Evolutionary conservation across 2,888 invertebrate genomes (phyloP).

Genomic region (Eristalinus aeneus): DNA sequence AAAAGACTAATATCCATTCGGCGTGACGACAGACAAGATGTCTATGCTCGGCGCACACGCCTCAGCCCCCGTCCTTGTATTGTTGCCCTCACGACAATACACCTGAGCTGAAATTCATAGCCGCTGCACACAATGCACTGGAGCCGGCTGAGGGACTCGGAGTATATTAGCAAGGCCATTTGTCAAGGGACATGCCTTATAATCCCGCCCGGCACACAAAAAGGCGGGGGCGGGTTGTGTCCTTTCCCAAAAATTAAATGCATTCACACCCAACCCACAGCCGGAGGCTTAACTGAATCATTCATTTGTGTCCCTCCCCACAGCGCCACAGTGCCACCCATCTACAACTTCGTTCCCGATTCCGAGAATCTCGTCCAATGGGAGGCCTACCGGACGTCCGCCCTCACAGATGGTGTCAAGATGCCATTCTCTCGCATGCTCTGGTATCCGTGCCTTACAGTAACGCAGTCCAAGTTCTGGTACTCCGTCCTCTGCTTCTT

Average conservation of each 20-base stretch:
- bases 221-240: background rate
- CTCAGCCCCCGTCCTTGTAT: background rate
- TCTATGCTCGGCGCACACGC: slow-evolving; percentile 7
- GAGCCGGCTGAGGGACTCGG: background rate
- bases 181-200: slow-evolving; percentile 50
- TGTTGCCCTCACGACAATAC: slow-evolving; percentile 34
- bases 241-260: slow-evolving; percentile 43
- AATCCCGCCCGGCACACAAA: slow-evolving; percentile 50
- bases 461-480: slow-evolving; percentile 80
- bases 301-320: slow-evolving; percentile 9
- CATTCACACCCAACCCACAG: slow-evolving; percentile 14
- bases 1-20: slow-evolving; percentile 45
- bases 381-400: slow-evolving; percentile 84
- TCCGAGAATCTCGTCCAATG: slow-evolving; percentile 90
- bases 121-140: background rate
- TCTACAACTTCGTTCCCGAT: slow-evolving; percentile 94
- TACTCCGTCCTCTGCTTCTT: slow-evolving; percentile 81
- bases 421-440: slow-evolving; percentile 85
- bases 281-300: slow-evolving; percentile 27
- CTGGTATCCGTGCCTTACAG: slow-evolving; percentile 84
- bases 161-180: slow-evolving; percentile 42
- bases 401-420: slow-evolving; percentile 81
- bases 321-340: slow-evolving; percentile 81
- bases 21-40: slow-evolving; percentile 42
- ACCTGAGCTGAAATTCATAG: slow-evolving; percentile 30